phyloP scores from a whole-genome alignment of 92 coral and sea anemone genomes.

The Phymanthus crucifer region DNA sequence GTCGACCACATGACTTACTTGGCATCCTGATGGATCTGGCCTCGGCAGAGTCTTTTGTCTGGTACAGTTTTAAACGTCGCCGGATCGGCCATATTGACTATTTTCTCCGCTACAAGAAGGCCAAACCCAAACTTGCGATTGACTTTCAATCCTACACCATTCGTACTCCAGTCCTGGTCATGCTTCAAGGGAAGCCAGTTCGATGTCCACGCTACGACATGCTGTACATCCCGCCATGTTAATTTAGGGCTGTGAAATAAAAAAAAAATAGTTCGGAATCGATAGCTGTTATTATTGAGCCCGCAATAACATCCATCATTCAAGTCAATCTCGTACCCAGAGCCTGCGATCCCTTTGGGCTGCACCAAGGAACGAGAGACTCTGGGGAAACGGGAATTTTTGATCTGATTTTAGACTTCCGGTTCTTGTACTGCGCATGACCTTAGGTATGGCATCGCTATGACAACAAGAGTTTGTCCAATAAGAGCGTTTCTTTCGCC shows the following conservation, averaged over 20 bases:
- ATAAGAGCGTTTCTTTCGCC: no score
- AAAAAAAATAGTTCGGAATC: background rate
- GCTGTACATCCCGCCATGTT: slow-evolving; percentile 97
- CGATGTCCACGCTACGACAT: slow-evolving; percentile 94
- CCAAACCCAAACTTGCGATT: slow-evolving; percentile 97
- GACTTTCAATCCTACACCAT: slow-evolving; percentile 85
- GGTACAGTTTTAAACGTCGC: slow-evolving; percentile 70
- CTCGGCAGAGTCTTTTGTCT: slow-evolving; percentile 87
- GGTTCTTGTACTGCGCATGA: no score
- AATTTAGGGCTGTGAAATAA: slow-evolving; percentile 80
- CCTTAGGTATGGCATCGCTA: no score
- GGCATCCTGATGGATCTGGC: slow-evolving; percentile 96
- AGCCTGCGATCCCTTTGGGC: no score
- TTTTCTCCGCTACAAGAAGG: slow-evolving; percentile 89
- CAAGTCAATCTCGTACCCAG: no score
- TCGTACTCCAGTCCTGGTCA: slow-evolving; percentile 89
- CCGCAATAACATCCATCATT: no score
- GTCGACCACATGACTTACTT: no score
- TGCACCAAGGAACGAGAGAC: no score
- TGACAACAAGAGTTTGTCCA: no score
- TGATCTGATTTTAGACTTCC: no score
- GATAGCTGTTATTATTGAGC: background rate
- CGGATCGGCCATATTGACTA: slow-evolving; percentile 83
- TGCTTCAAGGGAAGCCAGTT: slow-evolving; percentile 91
- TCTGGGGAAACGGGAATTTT: no score